A percentile compares a stretch with the other conserved stretches of the same genome.
phyloP scores from a whole-genome alignment of 2,797 vertebrate genomes.

The Paratrypauchen microcephalus region DNA sequence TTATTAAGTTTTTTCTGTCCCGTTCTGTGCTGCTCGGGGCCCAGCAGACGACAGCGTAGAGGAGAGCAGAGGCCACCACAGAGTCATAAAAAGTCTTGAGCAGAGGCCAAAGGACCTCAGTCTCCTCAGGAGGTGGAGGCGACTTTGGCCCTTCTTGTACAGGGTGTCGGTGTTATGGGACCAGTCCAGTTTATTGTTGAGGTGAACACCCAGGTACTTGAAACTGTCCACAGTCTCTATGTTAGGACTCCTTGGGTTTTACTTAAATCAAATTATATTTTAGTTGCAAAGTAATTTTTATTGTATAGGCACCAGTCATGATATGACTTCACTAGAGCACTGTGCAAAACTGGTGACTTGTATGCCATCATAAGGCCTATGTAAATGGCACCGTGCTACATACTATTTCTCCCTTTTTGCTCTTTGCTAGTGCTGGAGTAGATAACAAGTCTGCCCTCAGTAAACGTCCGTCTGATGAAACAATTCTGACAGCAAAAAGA shows the following conservation, averaged over 20 bases:
- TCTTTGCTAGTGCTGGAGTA: constrained; percentile 46
- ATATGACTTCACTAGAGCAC: background rate
- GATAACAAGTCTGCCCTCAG: constrained; percentile 47
- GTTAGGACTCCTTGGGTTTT: background rate
- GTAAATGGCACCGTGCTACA: constrained; percentile 2
- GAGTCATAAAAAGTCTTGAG: no score
- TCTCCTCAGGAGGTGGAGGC: no score
- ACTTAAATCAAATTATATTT: background rate
- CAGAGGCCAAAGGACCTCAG: no score
- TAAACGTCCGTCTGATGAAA: constrained; percentile 58
- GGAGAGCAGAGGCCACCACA: no score
- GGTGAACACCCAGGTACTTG: no score
- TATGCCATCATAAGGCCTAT: background rate
- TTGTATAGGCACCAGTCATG: background rate
- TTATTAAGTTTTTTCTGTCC: no score
- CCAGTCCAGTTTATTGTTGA: no score
- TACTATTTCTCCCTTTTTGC: constrained; percentile 41
- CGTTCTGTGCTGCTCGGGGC: no score
- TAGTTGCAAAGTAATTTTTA: background rate
- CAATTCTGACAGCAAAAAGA: constrained; percentile 52
- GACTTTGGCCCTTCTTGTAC: no score
- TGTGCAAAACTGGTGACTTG: background rate
- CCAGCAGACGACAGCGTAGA: no score
- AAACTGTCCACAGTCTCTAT: no score
- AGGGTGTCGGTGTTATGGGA: no score